Percentiles rank a stretch among this genome's conserved stretches.
Conservation (phyloP, 2,113 vertebrate species). For the Recurvirostra avosetta region DNA sequence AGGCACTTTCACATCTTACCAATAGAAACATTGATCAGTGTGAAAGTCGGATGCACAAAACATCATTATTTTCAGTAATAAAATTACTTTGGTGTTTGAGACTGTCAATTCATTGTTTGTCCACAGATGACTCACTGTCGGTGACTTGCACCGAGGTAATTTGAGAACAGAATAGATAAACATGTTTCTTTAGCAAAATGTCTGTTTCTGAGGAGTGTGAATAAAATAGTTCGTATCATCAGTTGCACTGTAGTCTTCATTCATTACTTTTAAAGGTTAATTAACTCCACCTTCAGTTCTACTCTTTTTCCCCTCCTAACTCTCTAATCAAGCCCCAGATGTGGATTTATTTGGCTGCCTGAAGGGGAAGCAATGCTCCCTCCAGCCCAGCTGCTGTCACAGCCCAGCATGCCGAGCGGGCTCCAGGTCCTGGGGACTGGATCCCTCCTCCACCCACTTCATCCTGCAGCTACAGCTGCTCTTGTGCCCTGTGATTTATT, state of each 20-base stretch:
- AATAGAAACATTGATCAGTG: neutral
- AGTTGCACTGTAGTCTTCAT: neutral
- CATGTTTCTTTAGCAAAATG: neutral
- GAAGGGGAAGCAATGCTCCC: neutral
- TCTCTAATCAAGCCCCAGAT: fast-evolving
- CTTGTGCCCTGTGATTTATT: neutral
- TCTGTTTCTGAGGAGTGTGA: neutral
- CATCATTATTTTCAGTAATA: neutral
- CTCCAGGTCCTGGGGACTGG: neutral
- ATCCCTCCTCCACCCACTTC: neutral
- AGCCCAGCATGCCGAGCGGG: fast-evolving
- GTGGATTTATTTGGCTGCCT: neutral
- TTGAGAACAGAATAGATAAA: neutral
- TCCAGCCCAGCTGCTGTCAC: neutral
- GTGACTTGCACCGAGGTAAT: neutral
- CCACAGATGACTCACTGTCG: neutral
- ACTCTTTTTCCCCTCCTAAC: neutral
- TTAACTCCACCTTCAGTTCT: neutral
- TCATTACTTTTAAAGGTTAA: slow-evolving; percentile 33
- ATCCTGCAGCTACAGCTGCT: neutral
- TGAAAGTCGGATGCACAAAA: neutral
- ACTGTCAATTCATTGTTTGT: neutral
- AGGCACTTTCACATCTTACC: neutral
- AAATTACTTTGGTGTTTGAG: neutral
- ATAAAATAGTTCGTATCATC: neutral